Evolutionary conservation across 2,888 invertebrate species (phyloP), one percentile per base, ranked within the genome.

Genomic region (Ornithoptera alexandrae): DNA sequence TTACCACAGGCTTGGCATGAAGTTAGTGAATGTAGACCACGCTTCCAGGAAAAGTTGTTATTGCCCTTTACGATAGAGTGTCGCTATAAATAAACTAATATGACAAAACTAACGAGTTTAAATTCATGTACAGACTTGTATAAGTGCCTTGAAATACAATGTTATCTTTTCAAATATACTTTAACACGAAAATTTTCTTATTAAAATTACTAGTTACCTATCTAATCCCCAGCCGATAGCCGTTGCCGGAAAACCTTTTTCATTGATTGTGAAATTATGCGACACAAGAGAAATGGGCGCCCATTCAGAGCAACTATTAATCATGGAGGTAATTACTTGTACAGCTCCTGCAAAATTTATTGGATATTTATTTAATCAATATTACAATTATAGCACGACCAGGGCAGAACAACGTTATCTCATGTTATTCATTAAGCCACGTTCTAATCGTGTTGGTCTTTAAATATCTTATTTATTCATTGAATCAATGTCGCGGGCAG

Each of bases 191-290:
- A 64, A 67, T 59, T 42, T 22, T 22, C 2, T 22, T 22, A 15
- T 58, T 39, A 39, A 30, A 20, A 36, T 60, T 30, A 20, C 58
- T 17, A 59, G 15, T n/a, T 67, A 89, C 91, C 90, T 86, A 75
- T 91, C 89, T 39, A 90, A 75, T 15, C 90, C 89, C 90, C 90
- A 91, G 50, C 91, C 91, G 18, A 91, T 71, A 7, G 89, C 88
- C 6, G 77, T 76, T 0, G 82, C 90, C 18, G 72, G 63, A 1
- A 82, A 77, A 1, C 85, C 84, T 4, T 75, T 77, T 4, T 69
- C 73, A 12, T 73, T 76, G 24, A 83, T 74, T 17, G 75, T 65
- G 67, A 84, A 85, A 69, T 84, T 83, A 73, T 90, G 88, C 1
- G 90, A 88, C 82, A 91, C 88, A 61, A 90, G 68, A 1, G 84